Conservation (phyloP, 2,888 invertebrate species). For the Spisula solida region DNA sequence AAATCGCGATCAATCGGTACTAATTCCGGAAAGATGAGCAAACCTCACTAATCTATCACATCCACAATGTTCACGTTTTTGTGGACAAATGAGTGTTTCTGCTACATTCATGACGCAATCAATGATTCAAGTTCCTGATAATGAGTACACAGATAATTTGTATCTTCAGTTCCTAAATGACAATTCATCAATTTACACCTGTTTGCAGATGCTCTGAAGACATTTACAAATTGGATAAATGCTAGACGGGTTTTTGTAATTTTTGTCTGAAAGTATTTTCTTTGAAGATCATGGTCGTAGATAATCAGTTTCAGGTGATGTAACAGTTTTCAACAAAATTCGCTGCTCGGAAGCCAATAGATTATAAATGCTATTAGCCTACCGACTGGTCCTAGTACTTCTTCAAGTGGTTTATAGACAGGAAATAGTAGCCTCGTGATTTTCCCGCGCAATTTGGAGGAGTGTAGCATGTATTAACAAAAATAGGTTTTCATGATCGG, state of each 20-base stretch:
- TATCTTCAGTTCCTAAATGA: not conserved
- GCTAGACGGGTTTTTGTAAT: not conserved
- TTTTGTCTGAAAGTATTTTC: not conserved
- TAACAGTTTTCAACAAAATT: not conserved
- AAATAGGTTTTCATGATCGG: too few species aligned
- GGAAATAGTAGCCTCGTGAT: too few species aligned
- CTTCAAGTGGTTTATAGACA: too few species aligned
- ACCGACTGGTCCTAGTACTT: too few species aligned
- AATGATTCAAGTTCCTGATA: not conserved
- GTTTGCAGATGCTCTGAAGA: not conserved
- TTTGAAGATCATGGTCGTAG: not conserved
- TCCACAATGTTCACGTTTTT: too few species aligned
- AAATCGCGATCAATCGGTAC: too few species aligned
- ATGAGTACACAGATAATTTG: not conserved
- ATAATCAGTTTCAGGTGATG: not conserved
- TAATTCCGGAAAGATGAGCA: too few species aligned
- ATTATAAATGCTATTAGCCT: too few species aligned
- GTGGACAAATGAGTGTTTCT: not conserved
- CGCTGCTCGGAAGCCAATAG: too few species aligned
- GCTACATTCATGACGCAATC: not conserved
- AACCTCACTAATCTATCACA: too few species aligned
- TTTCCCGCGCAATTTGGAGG: too few species aligned
- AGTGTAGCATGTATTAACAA: too few species aligned
- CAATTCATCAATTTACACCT: slow-evolving; percentile 8
- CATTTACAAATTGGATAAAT: slow-evolving; percentile 18